These are phyloP conservation scores for Antennarius maculatus DNA, from an alignment of 2,797 vertebrate genomes.

Conservation along the genomic window DNA sequence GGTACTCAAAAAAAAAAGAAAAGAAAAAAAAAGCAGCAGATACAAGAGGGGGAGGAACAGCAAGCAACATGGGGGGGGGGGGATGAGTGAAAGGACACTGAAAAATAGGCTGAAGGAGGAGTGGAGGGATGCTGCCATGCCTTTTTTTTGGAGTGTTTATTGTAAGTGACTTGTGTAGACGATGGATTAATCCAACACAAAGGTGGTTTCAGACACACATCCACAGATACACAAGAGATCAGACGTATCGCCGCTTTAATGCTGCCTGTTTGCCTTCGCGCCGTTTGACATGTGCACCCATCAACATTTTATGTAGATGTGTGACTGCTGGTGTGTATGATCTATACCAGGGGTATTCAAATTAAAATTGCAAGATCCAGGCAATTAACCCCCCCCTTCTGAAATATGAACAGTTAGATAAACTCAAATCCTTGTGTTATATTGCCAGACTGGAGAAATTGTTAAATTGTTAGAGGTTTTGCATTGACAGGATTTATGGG, in stretches of 20 bases:
- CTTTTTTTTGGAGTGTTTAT: conserved; percentile 60
- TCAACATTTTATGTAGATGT: conserved; percentile 24
- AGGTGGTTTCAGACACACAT: conserved; percentile 60
- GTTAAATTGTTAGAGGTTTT: too few relatives aligned
- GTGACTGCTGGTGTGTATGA: conserved; percentile 30
- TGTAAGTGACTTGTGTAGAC: conserved; percentile 59
- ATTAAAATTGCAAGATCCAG: too few relatives aligned
- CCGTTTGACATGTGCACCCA: conserved; percentile 5
- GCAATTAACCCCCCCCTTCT: too few relatives aligned
- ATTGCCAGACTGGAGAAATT: too few relatives aligned
- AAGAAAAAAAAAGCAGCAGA: conserved; percentile 30
- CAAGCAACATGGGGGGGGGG: not conserved
- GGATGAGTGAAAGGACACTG: conserved; percentile 33
- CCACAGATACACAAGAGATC: conserved; percentile 48
- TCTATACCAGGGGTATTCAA: conserved; percentile 7
- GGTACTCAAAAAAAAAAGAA: conserved; percentile 49
- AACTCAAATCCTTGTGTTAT: too few relatives aligned
- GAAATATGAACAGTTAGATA: too few relatives aligned
- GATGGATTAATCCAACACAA: conserved; percentile 60
- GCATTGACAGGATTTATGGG: too few relatives aligned
- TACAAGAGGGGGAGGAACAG: conserved; percentile 40
- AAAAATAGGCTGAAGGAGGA: conserved; percentile 52
- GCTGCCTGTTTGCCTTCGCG: conserved; percentile 28
- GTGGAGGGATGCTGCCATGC: conserved; percentile 49
- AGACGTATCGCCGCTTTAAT: conserved; percentile 30